These are phyloP conservation scores for Origma solitaria DNA, from an alignment of 2,113 vertebrate genomes.

Conservation along the genomic window DNA sequence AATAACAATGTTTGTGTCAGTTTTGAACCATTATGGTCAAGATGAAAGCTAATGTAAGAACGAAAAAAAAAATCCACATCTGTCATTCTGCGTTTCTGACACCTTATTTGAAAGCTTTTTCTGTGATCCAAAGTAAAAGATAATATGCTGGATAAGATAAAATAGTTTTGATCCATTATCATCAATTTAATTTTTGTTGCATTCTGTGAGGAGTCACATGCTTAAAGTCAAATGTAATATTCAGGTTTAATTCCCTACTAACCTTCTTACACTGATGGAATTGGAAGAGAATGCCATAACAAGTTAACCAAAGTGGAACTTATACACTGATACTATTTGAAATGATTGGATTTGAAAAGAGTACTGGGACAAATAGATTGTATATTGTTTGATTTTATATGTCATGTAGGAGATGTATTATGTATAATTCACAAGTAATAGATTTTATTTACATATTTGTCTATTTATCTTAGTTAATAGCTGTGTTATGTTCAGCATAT, in stretches of 20 bases:
- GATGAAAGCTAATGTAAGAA: background rate
- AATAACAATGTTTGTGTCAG: background rate
- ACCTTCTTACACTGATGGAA: background rate
- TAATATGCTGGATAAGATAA: background rate
- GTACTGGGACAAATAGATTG: background rate
- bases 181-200: background rate
- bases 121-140: background rate
- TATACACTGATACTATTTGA: background rate
- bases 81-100: background rate
- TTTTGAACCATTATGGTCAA: background rate
- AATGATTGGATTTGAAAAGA: background rate
- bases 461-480: background rate
- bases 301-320: background rate
- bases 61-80: background rate
- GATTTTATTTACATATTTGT: background rate
- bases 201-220: background rate
- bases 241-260: background rate
- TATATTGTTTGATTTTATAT: background rate
- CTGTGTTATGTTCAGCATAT: background rate
- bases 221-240: background rate
- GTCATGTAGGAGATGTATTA: background rate
- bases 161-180: background rate
- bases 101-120: background rate
- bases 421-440: background rate
- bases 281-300: background rate